Evolutionary conservation across 2,888 invertebrate genomes (phyloP), one percentile per base, ranked within the genome.

Genomic region (Antheraea assamensis): DNA sequence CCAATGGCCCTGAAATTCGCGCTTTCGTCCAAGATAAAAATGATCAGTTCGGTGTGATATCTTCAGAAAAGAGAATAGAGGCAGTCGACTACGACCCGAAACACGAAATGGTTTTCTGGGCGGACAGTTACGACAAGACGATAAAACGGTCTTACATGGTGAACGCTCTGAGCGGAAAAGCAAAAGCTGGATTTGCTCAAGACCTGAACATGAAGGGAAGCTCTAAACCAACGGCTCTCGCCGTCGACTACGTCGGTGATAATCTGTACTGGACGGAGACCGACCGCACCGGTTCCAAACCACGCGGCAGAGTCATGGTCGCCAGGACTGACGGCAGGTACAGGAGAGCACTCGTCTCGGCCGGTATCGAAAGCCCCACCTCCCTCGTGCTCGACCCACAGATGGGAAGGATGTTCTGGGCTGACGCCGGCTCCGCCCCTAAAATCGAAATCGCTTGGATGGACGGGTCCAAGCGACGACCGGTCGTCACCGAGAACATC

Each of bases 391-490:
- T 99, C 0, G 98, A 99, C 93, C 98, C 98, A 0, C 96, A 97
- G 80, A 89, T 96, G 76, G 99, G 99, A 1, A 95, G 96, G 78
- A 96, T 99, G 96, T 98, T 97, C 91, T 99, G 99, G 99, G 96
- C 98, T 0, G 99, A 99, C 88, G 97, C 98, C 0, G 98, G 99
- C 8, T 96, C 97, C 0, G 96, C 96, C 4, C 98, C 98, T 0
- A 99, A 99, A 90, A 98, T 99, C 76, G 99, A 99, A 88, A 96
- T 97, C 5, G 96, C 98, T 2, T 99, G 99, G 98, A 98, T 99
- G 98, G 99, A 99, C 85, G 99, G 99, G 0, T 97, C 97, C 0
- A 97, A 98, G 87, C 95, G 99, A 3, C 95, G 97, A 73, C 96
- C 97, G 0, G 89, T 99, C 3, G 97, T 99, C 13, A 96, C 97